Percentiles rank a stretch among this genome's conserved stretches.
phyloP scores from a whole-genome alignment of 2,888 invertebrate genomes.

The Phyto melanocephala region DNA sequence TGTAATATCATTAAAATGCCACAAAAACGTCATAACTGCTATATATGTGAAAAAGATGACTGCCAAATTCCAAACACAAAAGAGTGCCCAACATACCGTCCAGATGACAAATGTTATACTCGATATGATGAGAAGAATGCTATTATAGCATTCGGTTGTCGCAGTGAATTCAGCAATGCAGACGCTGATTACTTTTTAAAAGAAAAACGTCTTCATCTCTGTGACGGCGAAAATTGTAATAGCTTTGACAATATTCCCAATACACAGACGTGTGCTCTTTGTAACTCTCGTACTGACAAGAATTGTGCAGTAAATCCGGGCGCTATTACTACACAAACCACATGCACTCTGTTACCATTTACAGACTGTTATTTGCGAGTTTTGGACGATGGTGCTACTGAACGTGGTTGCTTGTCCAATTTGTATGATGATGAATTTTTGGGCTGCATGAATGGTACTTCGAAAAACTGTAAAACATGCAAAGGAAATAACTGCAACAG shows the following conservation, averaged over 20 bases:
- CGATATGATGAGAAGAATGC: conserved; percentile 70
- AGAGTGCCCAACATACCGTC: conserved; percentile 70
- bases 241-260: conserved; percentile 66
- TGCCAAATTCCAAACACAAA: conserved; percentile 68
- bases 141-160: conserved; percentile 69
- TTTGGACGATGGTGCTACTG: conserved; percentile 72
- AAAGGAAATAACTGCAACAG: conserved; percentile 70
- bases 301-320: conserved; percentile 70
- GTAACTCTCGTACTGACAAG: conserved; percentile 73
- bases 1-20: conserved; percentile 71
- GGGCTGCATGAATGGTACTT: conserved; percentile 71
- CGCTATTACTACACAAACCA: conserved; percentile 63
- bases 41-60: conserved; percentile 69
- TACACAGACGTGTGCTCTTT: conserved; percentile 69
- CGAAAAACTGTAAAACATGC: conserved; percentile 70
- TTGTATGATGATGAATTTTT: conserved; percentile 72
- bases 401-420: conserved; percentile 74
- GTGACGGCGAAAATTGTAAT: conserved; percentile 72
- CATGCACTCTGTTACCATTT: conserved; percentile 67
- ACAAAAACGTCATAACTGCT: conserved; percentile 69
- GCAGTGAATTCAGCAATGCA: conserved; percentile 71
- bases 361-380: conserved; percentile 74
- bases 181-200: conserved; percentile 69
- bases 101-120: conserved; percentile 72
- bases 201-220: conserved; percentile 70